These are phyloP conservation scores for Ophion obscuratus DNA, from an alignment of 2,888 invertebrate genomes.

Conservation along the genomic window DNA sequence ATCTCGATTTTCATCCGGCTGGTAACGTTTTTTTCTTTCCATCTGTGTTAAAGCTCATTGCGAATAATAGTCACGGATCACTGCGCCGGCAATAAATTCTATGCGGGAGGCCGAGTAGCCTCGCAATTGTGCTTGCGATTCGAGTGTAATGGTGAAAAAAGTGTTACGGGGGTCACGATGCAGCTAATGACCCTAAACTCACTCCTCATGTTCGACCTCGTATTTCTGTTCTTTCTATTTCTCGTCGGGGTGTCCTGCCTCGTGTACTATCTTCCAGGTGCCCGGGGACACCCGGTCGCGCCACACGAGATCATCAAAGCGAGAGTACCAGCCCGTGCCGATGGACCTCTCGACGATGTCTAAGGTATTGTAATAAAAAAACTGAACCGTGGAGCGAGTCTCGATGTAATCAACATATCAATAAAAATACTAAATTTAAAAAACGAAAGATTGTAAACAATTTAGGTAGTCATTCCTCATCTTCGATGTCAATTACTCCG, in stretches of 20 bases:
- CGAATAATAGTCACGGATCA: conserved; percentile 5
- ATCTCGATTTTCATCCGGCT: background rate
- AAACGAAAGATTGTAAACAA: background rate
- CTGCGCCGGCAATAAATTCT: conserved; percentile 19
- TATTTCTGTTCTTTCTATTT: conserved; percentile 94
- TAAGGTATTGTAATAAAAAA: conserved; percentile 73
- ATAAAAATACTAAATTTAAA: background rate
- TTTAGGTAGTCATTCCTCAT: too few relatives aligned
- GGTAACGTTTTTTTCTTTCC: background rate
- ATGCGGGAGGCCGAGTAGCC: conserved; percentile 23
- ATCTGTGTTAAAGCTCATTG: background rate
- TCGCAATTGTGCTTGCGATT: conserved; percentile 53
- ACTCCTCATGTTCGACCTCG: conserved; percentile 94
- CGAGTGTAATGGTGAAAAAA: conserved; percentile 80
- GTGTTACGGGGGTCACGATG: conserved; percentile 85
- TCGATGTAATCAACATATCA: background rate
- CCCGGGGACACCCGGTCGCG: conserved; percentile 84
- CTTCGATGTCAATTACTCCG: too few relatives aligned
- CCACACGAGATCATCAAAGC: conserved; percentile 82
- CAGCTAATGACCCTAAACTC: conserved; percentile 94
- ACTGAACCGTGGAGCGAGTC: background rate
- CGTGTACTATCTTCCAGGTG: conserved; percentile 92
- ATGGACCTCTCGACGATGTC: conserved; percentile 82
- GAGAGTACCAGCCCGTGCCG: conserved; percentile 77
- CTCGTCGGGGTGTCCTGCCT: conserved; percentile 93